These are phyloP conservation scores for Nasonia oneida DNA, from an alignment of 2,888 invertebrate species.

Conservation along the genomic window DNA sequence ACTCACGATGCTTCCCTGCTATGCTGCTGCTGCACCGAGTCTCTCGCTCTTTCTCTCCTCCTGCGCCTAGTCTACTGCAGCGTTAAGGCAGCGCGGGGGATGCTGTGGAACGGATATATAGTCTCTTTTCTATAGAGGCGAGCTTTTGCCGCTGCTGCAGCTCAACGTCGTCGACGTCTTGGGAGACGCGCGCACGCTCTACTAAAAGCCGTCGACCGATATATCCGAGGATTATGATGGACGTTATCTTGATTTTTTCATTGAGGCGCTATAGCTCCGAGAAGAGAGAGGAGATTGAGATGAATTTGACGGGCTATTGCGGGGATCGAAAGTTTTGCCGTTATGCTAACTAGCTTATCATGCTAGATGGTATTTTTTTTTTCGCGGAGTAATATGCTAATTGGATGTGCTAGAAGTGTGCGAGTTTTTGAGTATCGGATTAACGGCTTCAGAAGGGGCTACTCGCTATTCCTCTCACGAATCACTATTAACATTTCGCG, in stretches of 20 bases:
- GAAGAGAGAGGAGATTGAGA: neutral
- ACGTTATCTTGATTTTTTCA: conserved; percentile 1
- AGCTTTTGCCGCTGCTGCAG: no score
- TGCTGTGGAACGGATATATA: neutral
- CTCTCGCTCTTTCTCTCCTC: neutral
- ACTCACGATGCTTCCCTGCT: conserved; percentile 45
- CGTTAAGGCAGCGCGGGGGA: neutral
- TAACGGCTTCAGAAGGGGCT: neutral
- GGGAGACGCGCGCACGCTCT: neutral
- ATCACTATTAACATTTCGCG: neutral
- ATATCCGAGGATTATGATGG: neutral
- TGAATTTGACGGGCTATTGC: no score
- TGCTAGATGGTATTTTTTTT: neutral
- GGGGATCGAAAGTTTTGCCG: neutral
- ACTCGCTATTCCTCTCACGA: neutral
- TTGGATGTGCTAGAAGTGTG: no score
- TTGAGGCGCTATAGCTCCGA: neutral
- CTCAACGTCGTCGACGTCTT: no score
- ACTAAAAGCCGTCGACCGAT: conserved; percentile 1
- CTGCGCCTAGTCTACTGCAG: neutral
- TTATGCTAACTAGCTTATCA: neutral
- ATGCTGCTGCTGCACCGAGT: neutral
- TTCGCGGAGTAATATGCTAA: no score
- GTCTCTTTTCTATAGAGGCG: no score
- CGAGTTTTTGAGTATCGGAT: neutral